phyloP scores from a whole-genome alignment of 2,113 vertebrate genomes.

The Melanerpes aurifrons region DNA sequence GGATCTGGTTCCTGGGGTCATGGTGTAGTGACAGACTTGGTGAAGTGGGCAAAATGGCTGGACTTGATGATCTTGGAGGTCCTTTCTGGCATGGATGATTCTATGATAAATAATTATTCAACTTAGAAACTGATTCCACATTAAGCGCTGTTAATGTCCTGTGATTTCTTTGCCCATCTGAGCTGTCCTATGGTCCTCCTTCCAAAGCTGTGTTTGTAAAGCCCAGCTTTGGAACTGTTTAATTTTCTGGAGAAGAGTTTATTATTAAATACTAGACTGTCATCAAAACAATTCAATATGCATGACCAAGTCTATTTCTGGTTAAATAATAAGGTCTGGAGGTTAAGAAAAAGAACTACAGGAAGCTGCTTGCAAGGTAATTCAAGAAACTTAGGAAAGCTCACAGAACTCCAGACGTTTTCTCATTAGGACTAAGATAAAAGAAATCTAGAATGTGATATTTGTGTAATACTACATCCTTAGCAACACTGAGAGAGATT shows the following conservation, averaged over 20 bases:
- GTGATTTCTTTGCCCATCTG: constrained; percentile 41
- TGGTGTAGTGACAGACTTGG: too few relatives aligned
- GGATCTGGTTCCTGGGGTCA: too few relatives aligned
- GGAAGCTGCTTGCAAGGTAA: constrained; percentile 50
- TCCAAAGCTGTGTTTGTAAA: constrained; percentile 49
- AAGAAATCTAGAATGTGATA: constrained; percentile 8
- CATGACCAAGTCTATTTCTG: constrained; percentile 59
- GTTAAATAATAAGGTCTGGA: constrained; percentile 63
- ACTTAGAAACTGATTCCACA: background rate
- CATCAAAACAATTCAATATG: constrained; percentile 65
- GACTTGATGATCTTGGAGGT: too few relatives aligned
- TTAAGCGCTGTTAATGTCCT: background rate
- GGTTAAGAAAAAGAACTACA: constrained; percentile 58
- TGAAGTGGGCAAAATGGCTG: too few relatives aligned
- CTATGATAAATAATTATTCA: background rate
- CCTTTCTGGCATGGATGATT: too few relatives aligned
- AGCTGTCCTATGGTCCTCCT: constrained; percentile 58
- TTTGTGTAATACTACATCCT: background rate
- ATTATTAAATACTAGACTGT: constrained; percentile 49
- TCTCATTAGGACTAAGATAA: constrained; percentile 8
- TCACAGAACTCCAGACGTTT: constrained; percentile 1
- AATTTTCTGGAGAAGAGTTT: constrained; percentile 51
- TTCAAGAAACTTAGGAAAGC: constrained; percentile 31
- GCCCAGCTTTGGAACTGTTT: constrained; percentile 52
- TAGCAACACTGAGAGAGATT: background rate